These are phyloP conservation scores for Acanthosepion pharaonis DNA, from an alignment of 2,888 invertebrate genomes.

Conservation along the genomic window DNA sequence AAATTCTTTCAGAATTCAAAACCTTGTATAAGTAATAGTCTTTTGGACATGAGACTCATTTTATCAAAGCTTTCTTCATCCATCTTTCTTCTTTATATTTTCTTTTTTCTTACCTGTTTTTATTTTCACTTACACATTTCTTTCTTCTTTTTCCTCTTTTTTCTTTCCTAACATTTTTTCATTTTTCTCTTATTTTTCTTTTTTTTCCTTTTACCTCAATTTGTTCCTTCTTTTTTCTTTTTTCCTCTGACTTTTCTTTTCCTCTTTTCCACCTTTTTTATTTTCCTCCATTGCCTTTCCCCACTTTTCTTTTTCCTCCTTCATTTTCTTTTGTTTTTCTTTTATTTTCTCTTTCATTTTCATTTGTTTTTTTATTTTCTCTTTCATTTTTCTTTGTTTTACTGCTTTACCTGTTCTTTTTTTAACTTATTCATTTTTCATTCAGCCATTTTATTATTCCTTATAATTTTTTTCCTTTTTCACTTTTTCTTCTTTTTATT, in stretches of 20 bases:
- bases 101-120: neutral
- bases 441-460: neutral
- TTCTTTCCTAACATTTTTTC: neutral
- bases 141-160: neutral
- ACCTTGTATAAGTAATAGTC: constrained; percentile 6
- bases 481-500: neutral
- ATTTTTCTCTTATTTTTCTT: neutral
- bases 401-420: neutral
- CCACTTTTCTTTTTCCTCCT: neutral
- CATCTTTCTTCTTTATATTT: neutral
- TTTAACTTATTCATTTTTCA: neutral
- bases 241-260: neutral
- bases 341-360: neutral
- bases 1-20: neutral
- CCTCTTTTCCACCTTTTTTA: neutral
- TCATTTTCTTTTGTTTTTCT: neutral
- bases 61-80: neutral
- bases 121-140: neutral
- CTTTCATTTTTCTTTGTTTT: neutral
- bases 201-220: neutral
- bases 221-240: neutral
- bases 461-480: neutral
- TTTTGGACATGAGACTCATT: neutral
- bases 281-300: neutral
- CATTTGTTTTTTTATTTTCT: too few species aligned